Percentiles rank a stretch among this genome's conserved stretches.
These are phyloP conservation scores for Anguilla pacifica DNA, from an alignment of 2,797 vertebrate species.

Conservation along the genomic window DNA sequence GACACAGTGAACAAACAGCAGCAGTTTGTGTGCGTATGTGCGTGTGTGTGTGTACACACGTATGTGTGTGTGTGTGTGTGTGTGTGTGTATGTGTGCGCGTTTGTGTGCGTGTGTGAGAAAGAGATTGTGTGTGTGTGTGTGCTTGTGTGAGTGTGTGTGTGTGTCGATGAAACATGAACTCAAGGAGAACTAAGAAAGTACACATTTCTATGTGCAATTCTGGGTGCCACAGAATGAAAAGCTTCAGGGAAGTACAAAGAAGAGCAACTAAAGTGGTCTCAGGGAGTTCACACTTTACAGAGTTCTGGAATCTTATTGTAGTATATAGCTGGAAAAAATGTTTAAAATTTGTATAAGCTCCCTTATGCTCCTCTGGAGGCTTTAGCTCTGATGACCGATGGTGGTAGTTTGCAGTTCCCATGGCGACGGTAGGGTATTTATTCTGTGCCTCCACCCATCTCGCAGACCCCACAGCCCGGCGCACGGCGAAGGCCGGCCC, in stretches of 20 bases:
- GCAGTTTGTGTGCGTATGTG: conserved; percentile 60
- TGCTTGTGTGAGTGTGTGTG: background rate
- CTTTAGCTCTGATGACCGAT: too few species aligned
- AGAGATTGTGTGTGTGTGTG: too few species aligned
- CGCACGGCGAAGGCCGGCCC: conserved; percentile 94
- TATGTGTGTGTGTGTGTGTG: conserved; percentile 6
- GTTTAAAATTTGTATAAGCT: too few species aligned
- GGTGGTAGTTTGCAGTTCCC: too few species aligned
- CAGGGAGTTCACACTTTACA: background rate
- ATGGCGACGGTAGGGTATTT: background rate
- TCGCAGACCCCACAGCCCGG: conserved; percentile 92
- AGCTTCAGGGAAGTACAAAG: background rate
- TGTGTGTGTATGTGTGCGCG: too few species aligned
- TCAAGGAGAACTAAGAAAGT: background rate
- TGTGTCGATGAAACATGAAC: background rate
- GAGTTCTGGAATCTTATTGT: background rate
- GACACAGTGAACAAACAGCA: conserved; percentile 97
- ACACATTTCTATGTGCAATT: background rate
- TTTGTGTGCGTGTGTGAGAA: too few species aligned
- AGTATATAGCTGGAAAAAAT: too few species aligned
- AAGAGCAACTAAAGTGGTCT: background rate
- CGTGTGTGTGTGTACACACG: background rate
- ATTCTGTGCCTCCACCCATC: background rate
- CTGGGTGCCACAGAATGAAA: background rate
- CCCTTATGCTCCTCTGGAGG: too few species aligned